Evolutionary conservation across 1,140 invertebrate species (phyloP).

Genomic region (Zaprionus vittiger): DNA sequence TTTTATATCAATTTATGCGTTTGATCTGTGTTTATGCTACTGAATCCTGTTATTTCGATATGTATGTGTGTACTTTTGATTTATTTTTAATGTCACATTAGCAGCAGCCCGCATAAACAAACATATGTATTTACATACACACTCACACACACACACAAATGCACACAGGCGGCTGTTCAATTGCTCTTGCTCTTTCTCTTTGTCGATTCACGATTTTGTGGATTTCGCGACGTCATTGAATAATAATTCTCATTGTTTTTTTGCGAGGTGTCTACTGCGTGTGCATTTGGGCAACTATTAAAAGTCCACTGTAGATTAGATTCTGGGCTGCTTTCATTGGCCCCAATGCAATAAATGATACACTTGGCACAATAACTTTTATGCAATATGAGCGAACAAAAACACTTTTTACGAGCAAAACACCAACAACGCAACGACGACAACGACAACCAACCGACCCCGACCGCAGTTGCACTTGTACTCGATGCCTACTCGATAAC

Average conservation of each 20-base stretch:
- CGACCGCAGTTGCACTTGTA: constrained; percentile 42
- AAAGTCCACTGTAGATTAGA: constrained; percentile 44
- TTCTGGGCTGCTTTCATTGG: constrained; percentile 38
- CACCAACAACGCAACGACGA: constrained; percentile 28
- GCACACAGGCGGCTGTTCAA: constrained; percentile 28
- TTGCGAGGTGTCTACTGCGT: constrained; percentile 31
- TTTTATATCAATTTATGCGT: constrained; percentile 49
- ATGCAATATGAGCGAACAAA: constrained; percentile 62
- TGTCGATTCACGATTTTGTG: constrained; percentile 46
- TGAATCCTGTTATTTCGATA: constrained; percentile 31
- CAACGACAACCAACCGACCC: constrained; percentile 35
- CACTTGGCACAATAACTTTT: constrained; percentile 60
- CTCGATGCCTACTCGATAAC: constrained; percentile 39
- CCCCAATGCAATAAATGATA: constrained; percentile 60
- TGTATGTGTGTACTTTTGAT: constrained; percentile 42
- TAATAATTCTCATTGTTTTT: constrained; percentile 47
- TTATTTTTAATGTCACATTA: constrained; percentile 31
- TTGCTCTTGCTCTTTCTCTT: constrained; percentile 47
- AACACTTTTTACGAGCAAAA: constrained; percentile 59
- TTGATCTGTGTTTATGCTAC: constrained; percentile 46
- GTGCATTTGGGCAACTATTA: constrained; percentile 32
- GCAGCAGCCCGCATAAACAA: constrained; percentile 57
- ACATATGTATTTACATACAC: constrained; percentile 43
- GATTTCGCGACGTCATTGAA: constrained; percentile 72
- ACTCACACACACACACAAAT: constrained; percentile 15